Base-by-base conservation (phyloP, 2,113 vertebrate species). In the Glaucidium brasilianum region DNA sequence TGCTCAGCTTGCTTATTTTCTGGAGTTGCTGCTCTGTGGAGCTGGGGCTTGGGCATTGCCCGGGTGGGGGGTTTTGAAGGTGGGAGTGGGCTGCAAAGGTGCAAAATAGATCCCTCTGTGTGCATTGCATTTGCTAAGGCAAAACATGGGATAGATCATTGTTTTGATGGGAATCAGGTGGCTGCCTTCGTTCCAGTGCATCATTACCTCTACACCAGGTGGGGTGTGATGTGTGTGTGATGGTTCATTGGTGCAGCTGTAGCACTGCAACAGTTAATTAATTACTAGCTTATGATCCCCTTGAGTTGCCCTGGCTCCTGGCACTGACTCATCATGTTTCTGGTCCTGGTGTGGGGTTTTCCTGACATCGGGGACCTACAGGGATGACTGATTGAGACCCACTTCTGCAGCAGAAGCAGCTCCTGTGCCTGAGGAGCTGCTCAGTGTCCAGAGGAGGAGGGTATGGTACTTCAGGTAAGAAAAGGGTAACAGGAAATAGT, bases 341-440 rank as follows among this genome's bases (percentile, higher is more conserved):
- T 71, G 7, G 37, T 55, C 15, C 58, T 20, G 64, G 17, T 14
- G 11, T 39, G 62, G 45, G 50, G n/a, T 79, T 90, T 67, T 80
- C 39, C 80, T 32, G 37, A 27, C 19, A 43, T 1, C 26, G 58
- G 83, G 63, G 37, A 32, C 25, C 45, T 5, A 22, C 53, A 13
- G 27, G 23, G 52, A 18, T 0, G 1, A 2, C 25, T 13, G 63
- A n/a, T 27, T 0, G 5, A 23, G 41, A 60, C 19, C 50, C 18
- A 0, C 71, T 56, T 45, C 71, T 67, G 63, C 45, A 21, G 39
- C 50, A 53, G 74, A 73, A 62, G 50, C 10, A 85, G 20, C 66
- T 63, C 15, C 43, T 0, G 1, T 15, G 52, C 17, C 49, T 4
- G 2, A 63, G 50, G 58, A 25, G 39, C 45, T 82, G 80, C 63